Conservation (phyloP, 92 coral and sea anemone species). For the Umimayanthus chanpuru region DNA sequence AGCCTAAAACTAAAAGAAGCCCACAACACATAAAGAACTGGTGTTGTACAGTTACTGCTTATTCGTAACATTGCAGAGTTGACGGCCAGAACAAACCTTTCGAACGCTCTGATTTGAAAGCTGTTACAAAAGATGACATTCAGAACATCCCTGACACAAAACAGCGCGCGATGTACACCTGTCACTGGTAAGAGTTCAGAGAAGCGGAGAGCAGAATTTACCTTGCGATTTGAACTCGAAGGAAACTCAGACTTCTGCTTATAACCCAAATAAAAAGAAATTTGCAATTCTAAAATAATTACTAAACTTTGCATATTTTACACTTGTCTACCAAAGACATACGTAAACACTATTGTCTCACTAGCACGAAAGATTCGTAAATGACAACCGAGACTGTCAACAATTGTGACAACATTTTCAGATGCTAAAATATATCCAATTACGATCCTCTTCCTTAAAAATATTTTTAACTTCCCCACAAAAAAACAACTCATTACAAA, state of each 20-base stretch:
- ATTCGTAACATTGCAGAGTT: neutral
- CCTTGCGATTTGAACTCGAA: neutral
- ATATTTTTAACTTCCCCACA: too few species aligned
- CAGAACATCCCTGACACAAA: neutral
- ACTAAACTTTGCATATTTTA: neutral
- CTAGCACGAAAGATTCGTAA: neutral
- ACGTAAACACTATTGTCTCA: neutral
- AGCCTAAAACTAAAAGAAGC: too few species aligned
- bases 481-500: too few species aligned
- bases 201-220: neutral
- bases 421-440: too few species aligned
- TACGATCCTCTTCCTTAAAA: too few species aligned
- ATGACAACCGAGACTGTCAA: neutral
- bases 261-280: neutral
- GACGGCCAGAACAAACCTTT: neutral
- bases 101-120: neutral
- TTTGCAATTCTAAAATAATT: conserved; percentile 7
- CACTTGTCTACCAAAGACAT: neutral
- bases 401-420: neutral
- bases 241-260: neutral
- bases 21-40: too few species aligned
- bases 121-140: neutral
- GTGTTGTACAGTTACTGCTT: neutral
- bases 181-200: neutral
- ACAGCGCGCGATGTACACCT: neutral